A percentile compares a stretch with the other conserved stretches of the same genome.
Evolutionary conservation across 2,888 invertebrate genomes (phyloP).

Genomic region (Cacoxenus indagator): DNA sequence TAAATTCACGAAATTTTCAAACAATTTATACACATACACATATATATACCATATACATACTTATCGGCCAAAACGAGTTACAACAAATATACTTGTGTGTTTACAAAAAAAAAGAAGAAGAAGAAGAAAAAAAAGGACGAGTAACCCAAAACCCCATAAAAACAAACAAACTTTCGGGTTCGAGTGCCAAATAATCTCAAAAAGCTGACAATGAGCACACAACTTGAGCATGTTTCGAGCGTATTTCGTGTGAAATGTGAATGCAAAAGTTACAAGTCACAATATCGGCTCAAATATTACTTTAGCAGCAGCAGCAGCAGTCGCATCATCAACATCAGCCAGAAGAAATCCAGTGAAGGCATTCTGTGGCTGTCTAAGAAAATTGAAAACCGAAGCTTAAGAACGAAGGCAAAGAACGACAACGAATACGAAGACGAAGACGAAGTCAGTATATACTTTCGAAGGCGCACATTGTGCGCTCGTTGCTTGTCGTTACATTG

Average conservation of each 20-base stretch:
- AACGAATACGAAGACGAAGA: background rate
- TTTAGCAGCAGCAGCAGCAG: background rate
- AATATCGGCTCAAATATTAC: slow-evolving; percentile 24
- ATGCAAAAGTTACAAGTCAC: slow-evolving; percentile 56
- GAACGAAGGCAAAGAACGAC: background rate
- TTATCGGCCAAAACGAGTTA: background rate
- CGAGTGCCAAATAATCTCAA: slow-evolving; percentile 20
- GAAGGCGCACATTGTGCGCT: background rate
- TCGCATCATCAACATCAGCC: background rate
- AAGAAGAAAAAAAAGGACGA: background rate
- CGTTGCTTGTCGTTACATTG: background rate
- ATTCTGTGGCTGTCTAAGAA: slow-evolving; percentile 8
- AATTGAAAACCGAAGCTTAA: background rate
- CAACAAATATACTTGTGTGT: background rate
- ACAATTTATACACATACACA: background rate
- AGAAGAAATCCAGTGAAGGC: slow-evolving; percentile 1
- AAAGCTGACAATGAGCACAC: slow-evolving; percentile 22
- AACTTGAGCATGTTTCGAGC: slow-evolving; percentile 48
- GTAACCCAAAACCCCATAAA: background rate
- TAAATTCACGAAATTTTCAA: slow-evolving; percentile 10
- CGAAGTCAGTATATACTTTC: background rate
- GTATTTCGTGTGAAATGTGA: slow-evolving; percentile 23
- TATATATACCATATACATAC: no score
- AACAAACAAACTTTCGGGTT: slow-evolving; percentile 16
- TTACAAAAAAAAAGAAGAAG: background rate